Conservation (phyloP, 2,113 vertebrate species). For the Daphoenositta chrysoptera region DNA sequence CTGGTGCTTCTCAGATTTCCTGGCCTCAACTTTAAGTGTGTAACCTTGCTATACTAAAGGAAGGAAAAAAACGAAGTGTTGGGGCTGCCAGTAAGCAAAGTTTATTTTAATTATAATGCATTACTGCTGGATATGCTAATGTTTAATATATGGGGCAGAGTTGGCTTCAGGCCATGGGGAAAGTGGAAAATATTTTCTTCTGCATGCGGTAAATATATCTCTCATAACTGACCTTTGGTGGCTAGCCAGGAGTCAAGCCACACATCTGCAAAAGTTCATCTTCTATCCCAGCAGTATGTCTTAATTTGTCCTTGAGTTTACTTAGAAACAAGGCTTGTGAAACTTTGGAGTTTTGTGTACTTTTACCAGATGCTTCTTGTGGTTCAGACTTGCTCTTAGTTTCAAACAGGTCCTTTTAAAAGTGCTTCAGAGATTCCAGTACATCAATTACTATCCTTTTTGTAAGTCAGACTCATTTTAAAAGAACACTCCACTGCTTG, state of each 20-base stretch:
- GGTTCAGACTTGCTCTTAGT: background rate
- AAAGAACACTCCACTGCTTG: background rate
- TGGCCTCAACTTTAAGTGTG: rapidly evolving
- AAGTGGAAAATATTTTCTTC: constrained; percentile 11
- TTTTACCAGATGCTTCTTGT: background rate
- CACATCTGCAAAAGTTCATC: background rate
- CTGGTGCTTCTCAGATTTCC: background rate
- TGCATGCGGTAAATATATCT: background rate
- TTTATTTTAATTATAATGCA: background rate
- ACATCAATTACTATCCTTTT: background rate
- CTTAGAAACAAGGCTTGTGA: background rate
- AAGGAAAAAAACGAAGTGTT: background rate
- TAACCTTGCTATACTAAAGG: background rate
- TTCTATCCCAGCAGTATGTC: background rate
- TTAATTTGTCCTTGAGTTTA: background rate
- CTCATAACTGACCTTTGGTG: background rate
- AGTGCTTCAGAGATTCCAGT: background rate
- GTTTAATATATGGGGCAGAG: background rate
- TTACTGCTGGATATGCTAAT: background rate
- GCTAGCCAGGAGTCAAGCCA: background rate
- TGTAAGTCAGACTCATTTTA: background rate
- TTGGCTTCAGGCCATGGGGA: background rate
- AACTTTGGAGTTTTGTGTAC: background rate
- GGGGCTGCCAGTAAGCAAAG: background rate
- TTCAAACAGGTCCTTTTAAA: background rate